Evolutionary conservation across 2,113 vertebrate genomes (phyloP).

Genomic region (Upupa epops): DNA sequence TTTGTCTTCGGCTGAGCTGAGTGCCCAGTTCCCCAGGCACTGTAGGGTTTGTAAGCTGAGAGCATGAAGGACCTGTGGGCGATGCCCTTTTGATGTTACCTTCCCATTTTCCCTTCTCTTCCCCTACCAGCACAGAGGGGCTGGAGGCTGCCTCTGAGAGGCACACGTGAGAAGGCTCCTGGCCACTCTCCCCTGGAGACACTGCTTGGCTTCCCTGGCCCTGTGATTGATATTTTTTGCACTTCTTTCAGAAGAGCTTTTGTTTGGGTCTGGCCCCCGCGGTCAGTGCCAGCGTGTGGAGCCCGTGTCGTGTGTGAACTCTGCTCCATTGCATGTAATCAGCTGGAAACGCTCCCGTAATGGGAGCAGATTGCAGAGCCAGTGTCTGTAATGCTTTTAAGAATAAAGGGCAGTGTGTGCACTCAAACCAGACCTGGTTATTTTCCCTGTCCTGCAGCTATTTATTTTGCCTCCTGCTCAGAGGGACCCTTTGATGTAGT

Average conservation of each 20-base stretch:
- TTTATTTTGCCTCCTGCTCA: slow-evolving; percentile 7
- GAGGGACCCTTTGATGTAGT: slow-evolving; percentile 1
- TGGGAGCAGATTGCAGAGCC: not conserved
- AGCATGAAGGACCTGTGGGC: too few species aligned
- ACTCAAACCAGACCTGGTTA: not conserved
- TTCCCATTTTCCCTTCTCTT: not conserved
- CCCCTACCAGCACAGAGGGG: rapidly evolving
- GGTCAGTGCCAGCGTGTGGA: not conserved
- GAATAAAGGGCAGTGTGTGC: slow-evolving; percentile 28
- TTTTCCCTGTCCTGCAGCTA: slow-evolving; percentile 14
- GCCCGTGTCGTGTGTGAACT: not conserved
- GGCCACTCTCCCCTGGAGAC: not conserved
- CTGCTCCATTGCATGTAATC: not conserved
- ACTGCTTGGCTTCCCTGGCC: not conserved
- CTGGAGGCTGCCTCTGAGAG: not conserved
- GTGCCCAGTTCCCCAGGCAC: not conserved
- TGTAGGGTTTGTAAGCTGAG: not conserved
- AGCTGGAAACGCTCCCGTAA: not conserved
- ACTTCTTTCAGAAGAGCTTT: not conserved
- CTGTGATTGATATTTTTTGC: not conserved
- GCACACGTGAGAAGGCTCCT: not conserved
- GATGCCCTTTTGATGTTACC: not conserved
- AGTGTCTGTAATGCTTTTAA: slow-evolving; percentile 33
- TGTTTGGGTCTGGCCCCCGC: not conserved
- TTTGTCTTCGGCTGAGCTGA: not conserved